Evolutionary conservation across 2,113 vertebrate genomes (phyloP).

Genomic region (Amazona guildingii): DNA sequence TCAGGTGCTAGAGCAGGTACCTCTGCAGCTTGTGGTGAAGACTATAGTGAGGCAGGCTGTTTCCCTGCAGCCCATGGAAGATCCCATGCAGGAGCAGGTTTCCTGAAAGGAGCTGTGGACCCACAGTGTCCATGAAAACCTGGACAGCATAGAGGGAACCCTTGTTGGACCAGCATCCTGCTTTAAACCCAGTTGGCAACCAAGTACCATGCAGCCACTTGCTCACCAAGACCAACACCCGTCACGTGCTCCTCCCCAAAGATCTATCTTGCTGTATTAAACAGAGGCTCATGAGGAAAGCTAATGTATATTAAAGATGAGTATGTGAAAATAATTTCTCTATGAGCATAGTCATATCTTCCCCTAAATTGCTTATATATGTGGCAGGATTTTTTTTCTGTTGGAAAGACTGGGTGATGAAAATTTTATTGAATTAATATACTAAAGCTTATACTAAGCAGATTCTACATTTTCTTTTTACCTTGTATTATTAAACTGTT

Average conservation of each 20-base stretch:
- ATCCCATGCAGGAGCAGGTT: neutral
- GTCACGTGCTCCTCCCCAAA: neutral
- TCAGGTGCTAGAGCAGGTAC: neutral
- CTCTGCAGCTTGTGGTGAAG: neutral
- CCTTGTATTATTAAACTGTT: neutral
- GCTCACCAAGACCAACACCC: neutral
- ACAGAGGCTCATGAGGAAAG: neutral
- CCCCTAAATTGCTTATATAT: neutral
- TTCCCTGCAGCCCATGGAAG: neutral
- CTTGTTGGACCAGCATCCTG: neutral
- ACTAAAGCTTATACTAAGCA: neutral
- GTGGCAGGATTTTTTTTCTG: neutral
- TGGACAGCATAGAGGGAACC: neutral
- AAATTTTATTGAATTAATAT: neutral
- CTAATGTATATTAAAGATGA: neutral
- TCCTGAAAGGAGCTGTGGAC: neutral
- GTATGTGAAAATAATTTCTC: neutral
- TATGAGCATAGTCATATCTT: neutral
- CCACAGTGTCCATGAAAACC: neutral
- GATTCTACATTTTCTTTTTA: neutral
- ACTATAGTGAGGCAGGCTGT: neutral
- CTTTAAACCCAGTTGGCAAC: neutral
- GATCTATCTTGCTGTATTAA: neutral
- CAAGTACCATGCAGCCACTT: neutral
- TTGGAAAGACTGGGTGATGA: neutral